Evolutionary conservation across 2,888 invertebrate genomes (phyloP).

Genomic region (Drosophila birchii): DNA sequence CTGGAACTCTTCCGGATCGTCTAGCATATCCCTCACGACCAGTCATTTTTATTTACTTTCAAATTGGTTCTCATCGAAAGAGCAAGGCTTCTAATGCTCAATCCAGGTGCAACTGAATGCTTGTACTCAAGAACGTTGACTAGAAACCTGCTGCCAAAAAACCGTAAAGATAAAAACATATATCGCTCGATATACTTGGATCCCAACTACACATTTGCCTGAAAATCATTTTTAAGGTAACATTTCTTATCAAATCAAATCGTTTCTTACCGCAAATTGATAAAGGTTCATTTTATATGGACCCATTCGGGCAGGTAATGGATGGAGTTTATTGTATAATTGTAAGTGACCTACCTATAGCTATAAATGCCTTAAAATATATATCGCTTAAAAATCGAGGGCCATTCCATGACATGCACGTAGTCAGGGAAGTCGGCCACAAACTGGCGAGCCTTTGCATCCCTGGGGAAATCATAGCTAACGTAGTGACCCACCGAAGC

Average conservation of each 20-base stretch:
- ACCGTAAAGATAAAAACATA: no score
- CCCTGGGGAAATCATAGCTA: constrained; percentile 84
- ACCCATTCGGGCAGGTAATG: constrained; percentile 6
- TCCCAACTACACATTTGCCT: no score
- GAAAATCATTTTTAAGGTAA: not conserved
- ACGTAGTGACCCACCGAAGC: constrained; percentile 85
- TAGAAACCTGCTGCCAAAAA: no score
- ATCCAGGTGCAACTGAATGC: no score
- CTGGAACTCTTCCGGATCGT: constrained; percentile 51
- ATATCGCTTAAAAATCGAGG: constrained; percentile 85
- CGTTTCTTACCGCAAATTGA: not conserved
- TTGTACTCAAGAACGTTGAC: no score
- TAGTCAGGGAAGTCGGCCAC: constrained; percentile 86
- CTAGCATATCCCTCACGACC: constrained; percentile 68
- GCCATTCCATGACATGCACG: constrained; percentile 86
- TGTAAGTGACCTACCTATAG: constrained; percentile 1
- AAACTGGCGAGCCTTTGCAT: constrained; percentile 84
- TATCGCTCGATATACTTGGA: no score
- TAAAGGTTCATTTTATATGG: not conserved
- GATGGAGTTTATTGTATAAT: constrained; percentile 7
- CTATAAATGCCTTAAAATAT: constrained; percentile 62
- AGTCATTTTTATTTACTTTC: constrained; percentile 43
- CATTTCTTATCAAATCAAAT: not conserved
- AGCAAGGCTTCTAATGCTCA: no score
- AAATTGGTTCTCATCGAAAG: no score